phyloP scores from a whole-genome alignment of 2,113 vertebrate species.

The Microtus pennsylvanicus region DNA sequence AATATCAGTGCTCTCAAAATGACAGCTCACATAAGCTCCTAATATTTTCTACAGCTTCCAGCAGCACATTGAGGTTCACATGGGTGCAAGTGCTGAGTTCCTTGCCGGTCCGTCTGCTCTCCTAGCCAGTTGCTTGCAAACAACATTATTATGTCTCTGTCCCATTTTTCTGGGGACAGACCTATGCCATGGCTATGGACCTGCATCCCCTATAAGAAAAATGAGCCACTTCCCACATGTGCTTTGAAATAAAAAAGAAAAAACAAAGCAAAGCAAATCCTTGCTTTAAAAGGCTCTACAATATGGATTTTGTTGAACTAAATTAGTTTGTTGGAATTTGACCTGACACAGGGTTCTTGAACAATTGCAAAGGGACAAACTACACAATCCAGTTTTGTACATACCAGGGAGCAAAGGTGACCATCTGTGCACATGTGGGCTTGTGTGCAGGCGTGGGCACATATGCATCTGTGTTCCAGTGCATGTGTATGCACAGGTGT shows the following conservation, averaged over 20 bases:
- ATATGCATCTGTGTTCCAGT: too few species aligned
- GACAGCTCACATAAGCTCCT: conserved; percentile 1
- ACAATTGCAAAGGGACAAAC: not conserved
- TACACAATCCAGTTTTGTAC: not conserved
- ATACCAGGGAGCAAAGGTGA: not conserved
- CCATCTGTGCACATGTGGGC: not conserved
- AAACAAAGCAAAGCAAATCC: not conserved
- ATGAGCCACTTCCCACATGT: not conserved
- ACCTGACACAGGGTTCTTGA: not conserved
- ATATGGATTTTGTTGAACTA: not conserved
- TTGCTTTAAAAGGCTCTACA: not conserved
- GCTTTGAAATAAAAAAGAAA: not conserved
- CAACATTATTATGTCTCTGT: not conserved
- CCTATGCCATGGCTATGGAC: not conserved
- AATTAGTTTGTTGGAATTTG: not conserved
- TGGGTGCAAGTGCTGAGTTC: too few species aligned
- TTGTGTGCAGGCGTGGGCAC: not conserved
- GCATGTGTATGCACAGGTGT: not conserved
- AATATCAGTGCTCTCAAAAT: not conserved
- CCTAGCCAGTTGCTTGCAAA: too few species aligned
- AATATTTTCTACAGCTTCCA: conserved; percentile 24
- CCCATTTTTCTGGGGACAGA: not conserved
- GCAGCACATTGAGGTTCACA: not conserved
- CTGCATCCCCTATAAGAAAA: not conserved
- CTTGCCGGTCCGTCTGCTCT: too few species aligned